Evolutionary conservation across 2,797 vertebrate genomes (phyloP), one percentile per base, ranked within the genome.

Genomic region (Alosa sapidissima): DNA sequence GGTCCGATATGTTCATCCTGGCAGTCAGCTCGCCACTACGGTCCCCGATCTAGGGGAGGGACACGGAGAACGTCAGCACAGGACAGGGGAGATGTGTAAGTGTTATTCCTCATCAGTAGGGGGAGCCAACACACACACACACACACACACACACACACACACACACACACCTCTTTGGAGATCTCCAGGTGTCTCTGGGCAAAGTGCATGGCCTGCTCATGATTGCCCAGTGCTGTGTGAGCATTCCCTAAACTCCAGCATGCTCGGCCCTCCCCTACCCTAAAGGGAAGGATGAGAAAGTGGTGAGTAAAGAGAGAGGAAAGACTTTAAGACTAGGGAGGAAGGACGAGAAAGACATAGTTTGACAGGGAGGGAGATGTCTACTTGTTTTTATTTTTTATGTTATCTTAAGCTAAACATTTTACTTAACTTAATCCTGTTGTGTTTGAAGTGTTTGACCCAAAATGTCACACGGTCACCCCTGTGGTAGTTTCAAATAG

Each of bases 241-340:
- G 97, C 97, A 24, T 99, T 99, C 91, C 98, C 98, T 90, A 99
- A 96, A 92, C 98, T 99, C 98, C 98, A 99, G 92, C 97, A 99
- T 0, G 97, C 98, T 95, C 98, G 95, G 88, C 98, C 98, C 94
- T 99, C 97, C 55, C 98, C 98, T 83, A 98, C 97, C 92, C 98
- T 99, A 93, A 78, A 96, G 45, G 33, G 36, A 47, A 36, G 33
- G 10, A 84, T 88, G 90, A 90, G 75, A 89, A 47, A 83, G 11
- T 6, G 52, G 10, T 4, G 36, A 85, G 62, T 5, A 82, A 33
- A 84, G 78, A 72, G 65, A 28, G 11, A 68, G 62, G 62, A 33
- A 13, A 14, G 11, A 72, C 28, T 72, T 72, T 0, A 19, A 28
- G 28, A 28, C 28, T 28, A 28, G 28, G 28, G 28, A 28, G 28